Conservation (phyloP, 2,888 invertebrate species). For the Punctoribates punctum region DNA sequence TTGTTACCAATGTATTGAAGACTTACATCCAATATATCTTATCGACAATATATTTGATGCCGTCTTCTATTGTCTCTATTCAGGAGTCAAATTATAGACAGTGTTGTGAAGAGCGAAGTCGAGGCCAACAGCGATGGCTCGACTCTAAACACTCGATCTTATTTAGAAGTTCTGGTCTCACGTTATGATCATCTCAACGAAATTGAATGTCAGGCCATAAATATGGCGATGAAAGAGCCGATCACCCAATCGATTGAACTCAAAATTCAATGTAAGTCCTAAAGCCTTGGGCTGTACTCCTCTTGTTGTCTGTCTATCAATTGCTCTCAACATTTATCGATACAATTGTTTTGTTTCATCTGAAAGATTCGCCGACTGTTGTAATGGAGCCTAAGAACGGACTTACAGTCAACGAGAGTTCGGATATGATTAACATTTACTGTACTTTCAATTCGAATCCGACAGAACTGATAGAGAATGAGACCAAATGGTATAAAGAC, state of each 20-base stretch:
- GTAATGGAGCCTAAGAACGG: constrained; percentile 48
- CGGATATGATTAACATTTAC: constrained; percentile 45
- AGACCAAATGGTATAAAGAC: constrained; percentile 48
- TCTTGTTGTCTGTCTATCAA: neutral
- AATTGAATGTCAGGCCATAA: constrained; percentile 49
- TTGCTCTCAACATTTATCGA: constrained; percentile 23
- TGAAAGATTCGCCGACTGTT: constrained; percentile 48
- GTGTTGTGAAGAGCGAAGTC: constrained; percentile 43
- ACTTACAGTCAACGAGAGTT: constrained; percentile 47
- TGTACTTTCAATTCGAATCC: constrained; percentile 49
- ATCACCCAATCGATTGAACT: constrained; percentile 47
- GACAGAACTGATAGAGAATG: constrained; percentile 44
- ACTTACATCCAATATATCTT: neutral
- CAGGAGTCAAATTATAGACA: constrained; percentile 43
- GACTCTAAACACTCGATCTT: constrained; percentile 42
- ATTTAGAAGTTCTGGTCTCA: constrained; percentile 46
- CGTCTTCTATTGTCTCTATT: neutral
- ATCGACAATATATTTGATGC: neutral
- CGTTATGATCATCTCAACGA: constrained; percentile 48
- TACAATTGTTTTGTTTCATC: constrained; percentile 37
- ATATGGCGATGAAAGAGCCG: constrained; percentile 47
- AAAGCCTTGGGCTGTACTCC: constrained; percentile 5
- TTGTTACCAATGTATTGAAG: constrained; percentile 19
- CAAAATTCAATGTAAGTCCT: constrained; percentile 48
- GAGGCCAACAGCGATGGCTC: constrained; percentile 44